phyloP scores from a whole-genome alignment of 2,113 vertebrate genomes.

The Menura novaehollandiae region DNA sequence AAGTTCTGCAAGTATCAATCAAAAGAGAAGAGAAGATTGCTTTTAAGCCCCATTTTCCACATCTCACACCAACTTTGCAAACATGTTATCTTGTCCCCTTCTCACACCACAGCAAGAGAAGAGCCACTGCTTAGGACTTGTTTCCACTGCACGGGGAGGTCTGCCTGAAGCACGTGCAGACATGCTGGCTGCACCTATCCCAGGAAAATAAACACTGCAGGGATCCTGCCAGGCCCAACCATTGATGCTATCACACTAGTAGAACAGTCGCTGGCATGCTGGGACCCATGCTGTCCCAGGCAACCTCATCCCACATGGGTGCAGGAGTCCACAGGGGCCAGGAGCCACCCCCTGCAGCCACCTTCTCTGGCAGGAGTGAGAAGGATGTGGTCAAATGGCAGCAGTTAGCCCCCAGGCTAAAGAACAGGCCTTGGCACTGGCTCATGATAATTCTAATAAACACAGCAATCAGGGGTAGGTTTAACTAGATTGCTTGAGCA shows the following conservation, averaged over 20 bases:
- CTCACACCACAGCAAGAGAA: background rate
- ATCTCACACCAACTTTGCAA: background rate
- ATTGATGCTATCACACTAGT: background rate
- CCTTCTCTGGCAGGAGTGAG: background rate
- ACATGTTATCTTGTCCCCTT: background rate
- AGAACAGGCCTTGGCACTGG: background rate
- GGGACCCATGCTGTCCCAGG: background rate
- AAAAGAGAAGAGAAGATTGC: background rate
- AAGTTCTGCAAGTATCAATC: background rate
- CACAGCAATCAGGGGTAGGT: background rate
- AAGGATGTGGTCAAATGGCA: background rate
- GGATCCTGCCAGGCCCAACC: background rate
- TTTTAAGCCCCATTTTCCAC: background rate
- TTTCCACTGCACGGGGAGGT: background rate
- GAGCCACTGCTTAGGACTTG: background rate
- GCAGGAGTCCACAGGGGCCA: background rate
- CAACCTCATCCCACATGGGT: background rate
- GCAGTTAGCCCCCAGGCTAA: background rate
- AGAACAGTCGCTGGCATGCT: background rate
- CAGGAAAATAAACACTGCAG: background rate
- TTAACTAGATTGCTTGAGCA: background rate
- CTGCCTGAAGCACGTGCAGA: background rate
- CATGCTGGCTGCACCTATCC: background rate
- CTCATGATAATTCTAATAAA: background rate
- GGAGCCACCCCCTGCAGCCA: background rate